phyloP scores from a whole-genome alignment of 2,113 vertebrate genomes.

The Felis chaus region DNA sequence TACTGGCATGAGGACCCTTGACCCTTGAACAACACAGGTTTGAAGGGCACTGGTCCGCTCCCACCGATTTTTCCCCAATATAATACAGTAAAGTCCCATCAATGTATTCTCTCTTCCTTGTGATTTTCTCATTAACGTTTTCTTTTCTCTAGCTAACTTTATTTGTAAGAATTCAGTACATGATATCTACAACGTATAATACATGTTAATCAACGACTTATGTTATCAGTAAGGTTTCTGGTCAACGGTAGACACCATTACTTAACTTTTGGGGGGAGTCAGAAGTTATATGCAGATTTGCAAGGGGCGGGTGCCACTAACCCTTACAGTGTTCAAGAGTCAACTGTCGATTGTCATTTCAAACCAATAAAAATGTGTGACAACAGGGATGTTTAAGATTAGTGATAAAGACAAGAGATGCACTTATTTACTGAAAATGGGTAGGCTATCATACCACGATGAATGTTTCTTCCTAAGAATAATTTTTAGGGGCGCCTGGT shows the following conservation, averaged over 20 bases:
- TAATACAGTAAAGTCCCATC: neutral
- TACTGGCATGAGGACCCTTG: neutral
- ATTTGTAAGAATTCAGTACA: neutral
- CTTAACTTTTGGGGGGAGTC: neutral
- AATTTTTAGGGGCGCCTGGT: neutral
- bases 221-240: neutral
- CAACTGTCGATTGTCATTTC: neutral
- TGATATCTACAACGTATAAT: neutral
- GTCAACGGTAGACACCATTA: neutral
- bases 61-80: neutral
- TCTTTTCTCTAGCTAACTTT: neutral
- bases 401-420: neutral
- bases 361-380: neutral
- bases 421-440: neutral
- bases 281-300: neutral
- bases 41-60: neutral
- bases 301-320: neutral
- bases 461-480: neutral
- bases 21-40: neutral
- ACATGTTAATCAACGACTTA: neutral
- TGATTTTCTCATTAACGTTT: neutral
- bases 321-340: neutral
- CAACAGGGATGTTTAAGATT: neutral
- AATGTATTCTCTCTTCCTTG: neutral
- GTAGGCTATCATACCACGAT: fast-evolving